These are phyloP conservation scores for Bhutanitis thaidina DNA, from an alignment of 2,888 invertebrate species.

Conservation along the genomic window DNA sequence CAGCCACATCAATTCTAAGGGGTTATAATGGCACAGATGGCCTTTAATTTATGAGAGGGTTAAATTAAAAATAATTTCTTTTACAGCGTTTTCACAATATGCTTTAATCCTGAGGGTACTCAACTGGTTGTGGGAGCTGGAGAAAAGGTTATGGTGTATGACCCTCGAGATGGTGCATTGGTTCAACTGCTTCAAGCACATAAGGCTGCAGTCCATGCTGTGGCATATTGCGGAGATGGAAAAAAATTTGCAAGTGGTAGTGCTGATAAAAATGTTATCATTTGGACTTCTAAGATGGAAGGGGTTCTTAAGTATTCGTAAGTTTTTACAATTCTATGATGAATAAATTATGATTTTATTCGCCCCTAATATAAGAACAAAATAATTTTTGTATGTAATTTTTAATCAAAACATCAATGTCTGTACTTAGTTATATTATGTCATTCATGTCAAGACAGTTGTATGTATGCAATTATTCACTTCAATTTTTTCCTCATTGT, in stretches of 20 bases:
- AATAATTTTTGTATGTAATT: too few relatives aligned
- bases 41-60: too few relatives aligned
- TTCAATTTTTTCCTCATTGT: too few relatives aligned
- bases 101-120: slow-evolving; percentile 96
- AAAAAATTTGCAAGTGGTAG: slow-evolving; percentile 98
- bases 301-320: slow-evolving; percentile 97
- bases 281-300: slow-evolving; percentile 98
- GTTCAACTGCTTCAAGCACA: slow-evolving; percentile 97
- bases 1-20: too few relatives aligned
- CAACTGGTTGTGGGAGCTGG: slow-evolving; percentile 97
- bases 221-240: slow-evolving; percentile 95
- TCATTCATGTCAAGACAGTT: too few relatives aligned
- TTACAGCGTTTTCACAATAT: slow-evolving; percentile 93
- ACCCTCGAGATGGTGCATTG: slow-evolving; percentile 92
- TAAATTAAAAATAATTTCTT: too few relatives aligned
- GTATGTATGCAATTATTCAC: too few relatives aligned
- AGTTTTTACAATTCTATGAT: slow-evolving; percentile 47
- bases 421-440: too few relatives aligned
- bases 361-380: too few relatives aligned
- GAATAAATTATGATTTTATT: too few relatives aligned
- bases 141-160: slow-evolving; percentile 96
- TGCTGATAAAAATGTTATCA: slow-evolving; percentile 97
- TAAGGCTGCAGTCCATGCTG: slow-evolving; percentile 95
- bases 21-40: too few relatives aligned
- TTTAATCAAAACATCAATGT: too few relatives aligned